Evolutionary conservation across 2,888 invertebrate genomes (phyloP).

Genomic region (Griposia aprilina): DNA sequence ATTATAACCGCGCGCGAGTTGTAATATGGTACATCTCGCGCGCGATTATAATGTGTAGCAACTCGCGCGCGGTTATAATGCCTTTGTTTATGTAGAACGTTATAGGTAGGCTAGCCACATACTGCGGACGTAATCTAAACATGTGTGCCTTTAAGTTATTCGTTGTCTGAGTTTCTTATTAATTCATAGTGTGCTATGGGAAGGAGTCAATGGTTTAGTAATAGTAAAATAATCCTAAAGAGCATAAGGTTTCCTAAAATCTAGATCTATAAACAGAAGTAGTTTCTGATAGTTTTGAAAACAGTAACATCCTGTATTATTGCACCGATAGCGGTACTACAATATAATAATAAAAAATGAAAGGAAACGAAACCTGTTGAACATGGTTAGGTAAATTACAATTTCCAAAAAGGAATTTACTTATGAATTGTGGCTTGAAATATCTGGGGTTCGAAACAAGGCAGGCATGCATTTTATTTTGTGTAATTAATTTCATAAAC

Average conservation of each 20-base stretch:
- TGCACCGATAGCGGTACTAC: not conserved
- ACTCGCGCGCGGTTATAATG: conserved; percentile 17
- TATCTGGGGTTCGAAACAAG: not conserved
- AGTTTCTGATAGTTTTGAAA: conserved; percentile 17
- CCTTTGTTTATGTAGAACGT: conserved; percentile 42
- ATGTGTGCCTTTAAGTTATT: conserved; percentile 7
- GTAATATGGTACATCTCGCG: too few species aligned
- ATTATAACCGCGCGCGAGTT: too few species aligned
- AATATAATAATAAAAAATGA: not conserved
- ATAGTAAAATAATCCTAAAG: not conserved
- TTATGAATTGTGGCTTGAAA: not conserved
- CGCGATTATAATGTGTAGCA: conserved; percentile 2
- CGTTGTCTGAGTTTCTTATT: not conserved
- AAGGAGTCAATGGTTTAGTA: not conserved
- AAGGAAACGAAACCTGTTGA: not conserved
- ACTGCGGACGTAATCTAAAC: conserved; percentile 8
- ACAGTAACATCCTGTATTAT: conserved; percentile 23
- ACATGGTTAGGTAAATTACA: not conserved
- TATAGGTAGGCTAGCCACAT: conserved; percentile 7
- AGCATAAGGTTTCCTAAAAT: not conserved
- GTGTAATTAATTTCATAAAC: not conserved
- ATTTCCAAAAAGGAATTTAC: not conserved
- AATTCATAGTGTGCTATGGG: not conserved
- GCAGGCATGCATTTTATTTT: not conserved
- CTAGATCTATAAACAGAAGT: conserved; percentile 5